A percentile compares a stretch with the other conserved stretches of the same genome.
These are phyloP conservation scores for Muraenolepis orangiensis DNA, from an alignment of 2,797 vertebrate species.

Conservation along the genomic window DNA sequence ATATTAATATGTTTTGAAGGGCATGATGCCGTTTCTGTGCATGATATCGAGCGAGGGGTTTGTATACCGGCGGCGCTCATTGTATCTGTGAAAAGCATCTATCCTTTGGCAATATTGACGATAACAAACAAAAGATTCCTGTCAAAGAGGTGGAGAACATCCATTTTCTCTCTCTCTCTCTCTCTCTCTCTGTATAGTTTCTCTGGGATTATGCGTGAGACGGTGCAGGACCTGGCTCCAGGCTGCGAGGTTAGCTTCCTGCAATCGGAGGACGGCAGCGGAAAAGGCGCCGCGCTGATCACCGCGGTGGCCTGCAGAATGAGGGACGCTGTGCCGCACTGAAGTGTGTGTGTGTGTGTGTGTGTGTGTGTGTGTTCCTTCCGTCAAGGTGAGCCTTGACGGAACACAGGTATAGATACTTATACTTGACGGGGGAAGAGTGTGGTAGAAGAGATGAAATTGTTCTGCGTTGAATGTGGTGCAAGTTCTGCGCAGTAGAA, in stretches of 20 bases:
- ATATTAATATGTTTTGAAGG: too few species aligned
- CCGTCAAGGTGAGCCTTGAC: too few species aligned
- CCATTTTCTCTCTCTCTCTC: background rate
- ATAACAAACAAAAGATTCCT: too few species aligned
- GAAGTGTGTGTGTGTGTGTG: constrained; percentile 17
- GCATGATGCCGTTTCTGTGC: too few species aligned
- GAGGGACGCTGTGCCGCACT: constrained; percentile 71
- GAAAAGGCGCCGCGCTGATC: constrained; percentile 94
- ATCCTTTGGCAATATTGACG: too few species aligned
- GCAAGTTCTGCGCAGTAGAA: background rate
- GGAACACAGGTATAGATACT: background rate
- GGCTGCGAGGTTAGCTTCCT: constrained; percentile 87
- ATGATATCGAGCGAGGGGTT: too few species aligned
- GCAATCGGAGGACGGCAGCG: constrained; percentile 92
- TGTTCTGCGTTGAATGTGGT: background rate
- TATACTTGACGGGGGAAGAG: too few species aligned
- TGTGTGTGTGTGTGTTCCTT: background rate
- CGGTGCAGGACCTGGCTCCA: constrained; percentile 83
- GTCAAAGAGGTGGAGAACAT: too few species aligned
- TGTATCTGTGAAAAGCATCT: too few species aligned
- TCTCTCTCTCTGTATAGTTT: constrained; percentile 72
- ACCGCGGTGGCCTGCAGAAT: constrained; percentile 91
- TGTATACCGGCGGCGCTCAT: too few species aligned
- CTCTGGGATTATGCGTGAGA: constrained; percentile 84
- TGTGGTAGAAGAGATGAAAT: background rate